Base-by-base conservation (phyloP, 2,797 vertebrate species). In the Karalla daura region DNA sequence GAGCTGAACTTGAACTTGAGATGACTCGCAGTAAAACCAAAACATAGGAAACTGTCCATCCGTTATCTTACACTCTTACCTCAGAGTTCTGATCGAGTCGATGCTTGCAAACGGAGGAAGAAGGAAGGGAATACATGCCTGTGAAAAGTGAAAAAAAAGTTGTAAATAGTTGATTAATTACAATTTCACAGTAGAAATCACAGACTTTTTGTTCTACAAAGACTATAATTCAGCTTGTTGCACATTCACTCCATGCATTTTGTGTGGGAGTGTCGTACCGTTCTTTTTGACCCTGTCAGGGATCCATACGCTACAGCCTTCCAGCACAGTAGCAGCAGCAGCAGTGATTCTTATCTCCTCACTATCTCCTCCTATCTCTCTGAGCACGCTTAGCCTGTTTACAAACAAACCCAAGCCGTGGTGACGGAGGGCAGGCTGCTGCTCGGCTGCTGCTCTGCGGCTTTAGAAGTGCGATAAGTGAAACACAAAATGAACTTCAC, bases 281-380 rank as follows among this genome's bases (percentile, higher is more conserved):
- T 7, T 5, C 17, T 44, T 20, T 25, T 14, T 12, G 10, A 58
- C 25, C 7, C 1, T 23, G 11, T 32, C 0, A 0, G 21, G 47
- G 7, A 37, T 43, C 35, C 33, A 23, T 20, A 59, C 39, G 3
- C 24, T 36, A 33, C 50, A 53, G 65, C n/a, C n/a, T n/a, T 46
- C 4, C 44, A 24, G 9, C 43, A 13, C 30, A 8, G 21, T 35
- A 37, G 35, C 24, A 66, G 45, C 23, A 36, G 17, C 64, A 62
- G 32, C 50, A 30, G 51, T 14, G 36, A 37, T 76, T 77, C 69
- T 84, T 81, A 87, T 89, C 81, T 54, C 30, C 53, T 63, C 23
- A 54, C 49, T 63, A 82, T 80, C 76, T 53, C 52, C 74, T 84
- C 76, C 49, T 63, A 37, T 75, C 68, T 74, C 1, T 2, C 37